Conservation (phyloP, 2,113 vertebrate genomes). For the Castor canadensis region DNA sequence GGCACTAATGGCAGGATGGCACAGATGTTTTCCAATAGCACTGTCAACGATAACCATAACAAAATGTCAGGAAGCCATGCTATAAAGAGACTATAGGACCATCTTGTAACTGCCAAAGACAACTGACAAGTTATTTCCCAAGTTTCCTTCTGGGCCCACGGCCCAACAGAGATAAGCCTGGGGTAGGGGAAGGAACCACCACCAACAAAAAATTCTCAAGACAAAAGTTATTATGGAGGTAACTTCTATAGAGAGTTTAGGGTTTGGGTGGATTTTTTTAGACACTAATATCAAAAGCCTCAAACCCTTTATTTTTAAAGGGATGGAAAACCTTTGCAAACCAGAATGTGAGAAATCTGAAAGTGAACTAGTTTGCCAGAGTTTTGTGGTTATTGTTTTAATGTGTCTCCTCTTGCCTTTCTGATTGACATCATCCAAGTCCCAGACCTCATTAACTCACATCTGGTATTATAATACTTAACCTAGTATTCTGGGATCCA, state of each 20-base stretch:
- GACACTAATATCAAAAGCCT: background rate
- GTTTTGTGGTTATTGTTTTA: background rate
- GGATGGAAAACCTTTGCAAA: background rate
- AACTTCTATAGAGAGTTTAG: background rate
- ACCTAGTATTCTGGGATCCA: background rate
- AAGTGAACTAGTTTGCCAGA: background rate
- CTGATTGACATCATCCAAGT: background rate
- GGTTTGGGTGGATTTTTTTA: background rate
- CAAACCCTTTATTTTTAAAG: constrained; percentile 33
- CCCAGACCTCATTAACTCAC: background rate
- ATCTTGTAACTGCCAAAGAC: background rate
- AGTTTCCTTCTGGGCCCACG: constrained; percentile 52
- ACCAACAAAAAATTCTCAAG: background rate
- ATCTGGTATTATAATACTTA: constrained; percentile 9
- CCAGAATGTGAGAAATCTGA: background rate
- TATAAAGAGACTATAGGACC: constrained; percentile 44
- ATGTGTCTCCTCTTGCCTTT: constrained; percentile 9
- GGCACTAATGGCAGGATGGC: background rate
- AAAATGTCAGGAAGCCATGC: constrained; percentile 44
- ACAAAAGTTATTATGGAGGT: background rate
- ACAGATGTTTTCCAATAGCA: background rate
- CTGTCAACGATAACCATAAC: background rate
- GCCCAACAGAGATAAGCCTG: constrained; percentile 14
- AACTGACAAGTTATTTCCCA: constrained; percentile 40
- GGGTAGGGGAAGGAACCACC: background rate